These are phyloP conservation scores for Aporrectodea caliginosa DNA, from an alignment of 1,140 invertebrate species.

Conservation along the genomic window DNA sequence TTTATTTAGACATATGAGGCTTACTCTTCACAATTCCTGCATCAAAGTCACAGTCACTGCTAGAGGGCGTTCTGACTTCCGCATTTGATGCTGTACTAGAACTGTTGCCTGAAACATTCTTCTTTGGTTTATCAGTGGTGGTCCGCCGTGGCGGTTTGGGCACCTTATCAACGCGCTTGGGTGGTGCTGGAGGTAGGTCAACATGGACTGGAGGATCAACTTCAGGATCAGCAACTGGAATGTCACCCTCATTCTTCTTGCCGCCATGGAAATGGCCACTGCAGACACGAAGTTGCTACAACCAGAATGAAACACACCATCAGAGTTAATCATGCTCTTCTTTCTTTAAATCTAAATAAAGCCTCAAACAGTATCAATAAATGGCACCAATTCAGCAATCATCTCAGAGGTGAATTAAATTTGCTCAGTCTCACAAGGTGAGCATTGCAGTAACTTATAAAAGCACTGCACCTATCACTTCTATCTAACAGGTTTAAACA, in stretches of 20 bases:
- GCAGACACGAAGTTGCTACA: constrained; percentile 49
- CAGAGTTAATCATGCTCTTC: too few relatives aligned
- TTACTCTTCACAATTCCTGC: neutral
- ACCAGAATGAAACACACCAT: too few relatives aligned
- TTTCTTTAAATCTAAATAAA: too few relatives aligned
- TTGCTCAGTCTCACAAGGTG: too few relatives aligned
- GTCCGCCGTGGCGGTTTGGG: neutral
- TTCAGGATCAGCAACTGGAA: constrained; percentile 53
- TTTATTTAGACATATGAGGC: too few relatives aligned
- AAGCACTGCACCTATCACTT: too few relatives aligned
- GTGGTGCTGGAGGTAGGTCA: constrained; percentile 48
- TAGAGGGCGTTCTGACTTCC: neutral
- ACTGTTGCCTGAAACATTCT: neutral
- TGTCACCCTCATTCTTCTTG: constrained; percentile 53
- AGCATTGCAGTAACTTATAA: too few relatives aligned
- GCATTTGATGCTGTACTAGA: neutral
- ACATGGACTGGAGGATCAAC: constrained; percentile 50
- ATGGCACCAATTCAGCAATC: too few relatives aligned
- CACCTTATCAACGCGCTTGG: constrained; percentile 31
- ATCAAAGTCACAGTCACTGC: neutral
- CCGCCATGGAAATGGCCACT: constrained; percentile 53
- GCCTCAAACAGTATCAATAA: too few relatives aligned
- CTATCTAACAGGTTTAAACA: too few relatives aligned
- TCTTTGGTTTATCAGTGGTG: constrained; percentile 4
- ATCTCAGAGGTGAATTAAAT: too few relatives aligned